phyloP scores from a whole-genome alignment of 2,797 vertebrate species.

The Dipus sagitta region DNA sequence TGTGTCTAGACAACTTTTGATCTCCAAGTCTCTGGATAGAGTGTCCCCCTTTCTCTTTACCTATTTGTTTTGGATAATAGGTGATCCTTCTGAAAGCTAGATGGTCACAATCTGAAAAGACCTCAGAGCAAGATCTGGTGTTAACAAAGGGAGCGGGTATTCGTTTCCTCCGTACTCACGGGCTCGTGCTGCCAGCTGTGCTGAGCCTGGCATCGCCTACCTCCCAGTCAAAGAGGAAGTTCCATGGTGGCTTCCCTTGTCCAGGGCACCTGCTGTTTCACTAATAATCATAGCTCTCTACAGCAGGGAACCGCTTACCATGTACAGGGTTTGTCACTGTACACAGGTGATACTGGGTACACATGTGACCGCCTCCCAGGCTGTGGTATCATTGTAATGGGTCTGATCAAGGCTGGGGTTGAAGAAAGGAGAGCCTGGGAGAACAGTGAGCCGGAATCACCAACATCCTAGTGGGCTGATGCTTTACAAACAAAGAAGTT shows the following conservation, averaged over 20 bases:
- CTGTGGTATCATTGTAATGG: not conserved
- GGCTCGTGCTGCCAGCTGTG: not conserved
- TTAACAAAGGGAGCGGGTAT: not conserved
- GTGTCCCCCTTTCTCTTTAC: not conserved
- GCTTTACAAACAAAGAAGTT: not conserved
- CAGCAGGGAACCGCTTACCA: constrained; percentile 13
- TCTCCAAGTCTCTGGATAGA: not conserved
- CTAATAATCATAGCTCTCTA: not conserved
- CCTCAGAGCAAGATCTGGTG: not conserved
- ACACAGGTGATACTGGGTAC: not conserved
- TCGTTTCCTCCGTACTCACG: not conserved
- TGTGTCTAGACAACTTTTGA: not conserved
- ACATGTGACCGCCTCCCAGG: not conserved
- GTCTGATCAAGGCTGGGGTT: not conserved
- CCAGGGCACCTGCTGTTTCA: not conserved
- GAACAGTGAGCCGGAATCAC: not conserved
- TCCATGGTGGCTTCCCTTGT: not conserved
- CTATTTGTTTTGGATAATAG: not conserved
- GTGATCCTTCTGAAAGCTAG: not conserved
- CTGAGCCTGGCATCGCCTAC: not conserved
- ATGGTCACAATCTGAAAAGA: not conserved
- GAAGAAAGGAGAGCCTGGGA: not conserved
- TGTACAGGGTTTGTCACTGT: not conserved
- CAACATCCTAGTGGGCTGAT: not conserved
- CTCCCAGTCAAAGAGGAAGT: not conserved